These are phyloP conservation scores for Cantharis lateralis DNA, from an alignment of 2,888 invertebrate genomes.

Conservation along the genomic window DNA sequence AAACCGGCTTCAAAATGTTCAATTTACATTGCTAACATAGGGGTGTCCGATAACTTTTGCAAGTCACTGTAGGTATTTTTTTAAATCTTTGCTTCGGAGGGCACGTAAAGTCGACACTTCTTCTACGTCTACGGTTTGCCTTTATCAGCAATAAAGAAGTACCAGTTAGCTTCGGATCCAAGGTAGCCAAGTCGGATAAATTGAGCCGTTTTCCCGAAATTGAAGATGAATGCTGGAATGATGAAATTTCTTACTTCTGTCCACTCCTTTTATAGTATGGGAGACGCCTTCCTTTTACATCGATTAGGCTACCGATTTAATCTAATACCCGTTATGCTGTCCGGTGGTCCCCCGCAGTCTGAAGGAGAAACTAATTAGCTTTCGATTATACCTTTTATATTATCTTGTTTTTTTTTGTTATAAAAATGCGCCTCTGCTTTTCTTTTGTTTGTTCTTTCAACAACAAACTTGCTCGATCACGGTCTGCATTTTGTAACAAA, in stretches of 20 bases:
- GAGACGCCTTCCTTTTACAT: not conserved
- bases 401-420: not conserved
- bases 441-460: not conserved
- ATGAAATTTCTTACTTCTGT: not conserved
- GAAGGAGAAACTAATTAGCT: not conserved
- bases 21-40: too few species aligned
- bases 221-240: too few species aligned
- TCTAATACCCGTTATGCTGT: not conserved
- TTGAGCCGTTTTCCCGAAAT: too few species aligned
- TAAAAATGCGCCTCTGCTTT: not conserved
- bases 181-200: too few species aligned
- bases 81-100: too few species aligned
- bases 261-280: not conserved
- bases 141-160: too few species aligned
- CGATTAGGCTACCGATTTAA: not conserved
- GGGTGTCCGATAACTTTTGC: too few species aligned
- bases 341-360: not conserved
- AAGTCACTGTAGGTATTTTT: too few species aligned
- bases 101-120: too few species aligned
- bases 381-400: not conserved
- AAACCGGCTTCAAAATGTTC: too few species aligned
- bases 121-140: too few species aligned
- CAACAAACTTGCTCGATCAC: not conserved
- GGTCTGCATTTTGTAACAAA: not conserved
- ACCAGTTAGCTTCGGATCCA: too few species aligned